These are phyloP conservation scores for Drosophila parthenogenetica DNA, from an alignment of 2,888 invertebrate genomes.

Conservation along the genomic window DNA sequence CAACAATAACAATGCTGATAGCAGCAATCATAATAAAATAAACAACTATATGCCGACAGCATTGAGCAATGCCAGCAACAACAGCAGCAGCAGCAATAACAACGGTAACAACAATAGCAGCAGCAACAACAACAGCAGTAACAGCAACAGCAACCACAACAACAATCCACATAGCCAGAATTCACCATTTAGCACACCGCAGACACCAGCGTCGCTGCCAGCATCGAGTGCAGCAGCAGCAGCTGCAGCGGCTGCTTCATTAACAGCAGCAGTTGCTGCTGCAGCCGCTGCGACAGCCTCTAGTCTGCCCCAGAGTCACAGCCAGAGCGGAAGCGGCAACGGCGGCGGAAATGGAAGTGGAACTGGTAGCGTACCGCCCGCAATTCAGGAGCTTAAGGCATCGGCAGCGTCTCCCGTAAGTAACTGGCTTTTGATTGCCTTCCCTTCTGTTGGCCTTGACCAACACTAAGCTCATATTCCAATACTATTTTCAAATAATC, in stretches of 20 bases:
- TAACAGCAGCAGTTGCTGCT: constrained; percentile 63
- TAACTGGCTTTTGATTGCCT: constrained; percentile 61
- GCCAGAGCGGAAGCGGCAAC: constrained; percentile 42
- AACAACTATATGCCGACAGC: constrained; percentile 73
- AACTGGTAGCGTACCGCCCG: constrained; percentile 77
- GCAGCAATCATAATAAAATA: constrained; percentile 62
- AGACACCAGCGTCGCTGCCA: constrained; percentile 55
- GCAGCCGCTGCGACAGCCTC: constrained; percentile 61
- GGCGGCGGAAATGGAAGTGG: constrained; percentile 20
- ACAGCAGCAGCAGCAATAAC: constrained; percentile 35
- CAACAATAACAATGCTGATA: constrained; percentile 66
- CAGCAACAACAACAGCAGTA: constrained; percentile 46
- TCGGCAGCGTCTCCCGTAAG: constrained; percentile 85
- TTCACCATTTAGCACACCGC: constrained; percentile 71
- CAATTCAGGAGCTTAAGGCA: constrained; percentile 85
- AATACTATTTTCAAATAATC: not conserved
- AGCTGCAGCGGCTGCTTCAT: constrained; percentile 65
- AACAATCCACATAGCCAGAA: constrained; percentile 57
- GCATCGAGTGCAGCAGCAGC: constrained; percentile 65
- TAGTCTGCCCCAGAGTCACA: constrained; percentile 47
- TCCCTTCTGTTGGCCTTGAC: not conserved
- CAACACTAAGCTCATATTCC: constrained; percentile 4
- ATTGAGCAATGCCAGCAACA: constrained; percentile 57
- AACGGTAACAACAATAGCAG: constrained; percentile 39
- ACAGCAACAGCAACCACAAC: constrained; percentile 46